Percentiles rank a stretch among this genome's conserved stretches.
phyloP scores from a whole-genome alignment of 1,140 invertebrate species.

The Antheraea pernyi region DNA sequence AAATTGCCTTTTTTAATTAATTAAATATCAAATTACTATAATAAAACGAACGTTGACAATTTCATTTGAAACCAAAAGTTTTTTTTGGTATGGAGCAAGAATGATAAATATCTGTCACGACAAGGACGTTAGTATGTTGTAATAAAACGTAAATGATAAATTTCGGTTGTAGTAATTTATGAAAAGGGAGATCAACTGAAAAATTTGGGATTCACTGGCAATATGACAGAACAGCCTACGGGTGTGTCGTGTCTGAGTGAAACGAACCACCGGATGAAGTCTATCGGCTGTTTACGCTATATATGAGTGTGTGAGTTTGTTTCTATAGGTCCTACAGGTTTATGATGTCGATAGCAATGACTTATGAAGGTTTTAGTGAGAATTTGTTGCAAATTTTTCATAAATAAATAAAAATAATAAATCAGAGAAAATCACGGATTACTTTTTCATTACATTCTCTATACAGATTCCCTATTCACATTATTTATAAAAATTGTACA shows the following conservation, averaged over 20 bases:
- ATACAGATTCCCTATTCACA: too few relatives aligned
- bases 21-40: too few relatives aligned
- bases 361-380: too few relatives aligned
- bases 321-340: not conserved
- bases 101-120: not conserved
- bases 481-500: too few relatives aligned
- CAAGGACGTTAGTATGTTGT: not conserved
- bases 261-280: not conserved
- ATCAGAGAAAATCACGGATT: too few relatives aligned
- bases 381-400: too few relatives aligned
- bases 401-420: too few relatives aligned
- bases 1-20: too few relatives aligned
- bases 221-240: not conserved
- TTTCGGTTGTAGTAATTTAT: not conserved
- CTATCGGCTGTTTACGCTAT: not conserved
- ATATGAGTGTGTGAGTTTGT: not conserved
- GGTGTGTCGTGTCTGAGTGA: slow-evolving; percentile 2
- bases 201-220: not conserved
- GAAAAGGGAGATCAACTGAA: not conserved
- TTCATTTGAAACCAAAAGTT: too few relatives aligned
- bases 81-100: not conserved
- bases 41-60: too few relatives aligned
- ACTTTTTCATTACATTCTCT: too few relatives aligned
- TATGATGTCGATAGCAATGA: too few relatives aligned
- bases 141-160: slow-evolving; percentile 1